phyloP scores from a whole-genome alignment of 2,888 invertebrate species.

The Synergus umbraculus region DNA sequence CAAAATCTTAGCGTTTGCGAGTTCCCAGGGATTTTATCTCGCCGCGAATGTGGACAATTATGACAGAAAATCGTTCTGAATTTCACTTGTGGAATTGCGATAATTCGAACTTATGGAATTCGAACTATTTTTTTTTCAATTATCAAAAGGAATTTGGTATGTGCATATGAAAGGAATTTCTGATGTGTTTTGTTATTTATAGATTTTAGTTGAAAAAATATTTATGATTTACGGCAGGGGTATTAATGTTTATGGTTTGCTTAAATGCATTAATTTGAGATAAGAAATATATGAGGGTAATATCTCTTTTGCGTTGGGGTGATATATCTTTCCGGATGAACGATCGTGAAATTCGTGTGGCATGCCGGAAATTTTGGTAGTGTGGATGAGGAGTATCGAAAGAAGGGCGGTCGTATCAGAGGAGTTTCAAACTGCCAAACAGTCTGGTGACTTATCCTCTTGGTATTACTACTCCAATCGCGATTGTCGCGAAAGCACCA shows the following conservation, averaged over 20 bases:
- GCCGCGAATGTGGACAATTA: not conserved
- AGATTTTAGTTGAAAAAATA: too few relatives aligned
- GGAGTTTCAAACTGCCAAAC: not conserved
- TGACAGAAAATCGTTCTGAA: not conserved
- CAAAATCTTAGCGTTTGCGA: not conserved
- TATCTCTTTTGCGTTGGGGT: not conserved
- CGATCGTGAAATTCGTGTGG: not conserved
- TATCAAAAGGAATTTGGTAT: too few relatives aligned
- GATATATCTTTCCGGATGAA: not conserved
- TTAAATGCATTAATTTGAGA: not conserved
- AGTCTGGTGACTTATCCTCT: not conserved
- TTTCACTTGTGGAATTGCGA: not conserved
- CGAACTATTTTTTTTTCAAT: not conserved
- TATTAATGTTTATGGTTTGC: not conserved
- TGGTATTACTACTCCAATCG: not conserved
- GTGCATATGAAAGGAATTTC: too few relatives aligned
- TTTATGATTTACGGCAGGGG: too few relatives aligned
- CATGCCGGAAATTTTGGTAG: not conserved
- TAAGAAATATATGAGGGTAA: not conserved
- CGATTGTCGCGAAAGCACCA: conserved; percentile 1
- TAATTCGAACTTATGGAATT: not conserved
- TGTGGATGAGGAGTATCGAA: too few relatives aligned
- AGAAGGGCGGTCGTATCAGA: not conserved
- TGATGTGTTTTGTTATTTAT: too few relatives aligned
- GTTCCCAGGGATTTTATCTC: not conserved